Evolutionary conservation across 2,888 invertebrate species (phyloP).

Genomic region (Halictus ligatus): DNA sequence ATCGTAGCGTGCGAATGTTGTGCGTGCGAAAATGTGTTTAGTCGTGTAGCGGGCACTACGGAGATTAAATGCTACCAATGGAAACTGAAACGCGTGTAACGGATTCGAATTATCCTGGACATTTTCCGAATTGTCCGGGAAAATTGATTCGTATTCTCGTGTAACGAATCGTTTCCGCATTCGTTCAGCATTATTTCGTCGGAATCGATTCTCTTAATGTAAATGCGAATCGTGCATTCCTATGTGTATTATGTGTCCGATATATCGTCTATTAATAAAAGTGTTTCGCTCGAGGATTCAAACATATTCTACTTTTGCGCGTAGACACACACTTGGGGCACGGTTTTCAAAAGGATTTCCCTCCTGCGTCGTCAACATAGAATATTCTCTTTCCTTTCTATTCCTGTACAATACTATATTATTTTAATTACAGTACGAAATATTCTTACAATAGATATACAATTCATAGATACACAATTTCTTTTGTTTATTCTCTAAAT

Average conservation of each 20-base stretch:
- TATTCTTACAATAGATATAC: conserved; percentile 9
- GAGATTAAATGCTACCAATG: background rate
- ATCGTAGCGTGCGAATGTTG: background rate
- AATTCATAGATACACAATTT: conserved; percentile 19
- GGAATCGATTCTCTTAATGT: conserved; percentile 52
- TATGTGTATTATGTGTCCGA: conserved; percentile 69
- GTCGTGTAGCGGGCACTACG: background rate
- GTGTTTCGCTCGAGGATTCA: conserved; percentile 51
- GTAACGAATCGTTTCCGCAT: background rate
- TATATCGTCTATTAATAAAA: conserved; percentile 74
- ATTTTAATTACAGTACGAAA: conserved; percentile 21
- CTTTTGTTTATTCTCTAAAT: conserved; percentile 45
- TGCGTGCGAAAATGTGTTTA: background rate
- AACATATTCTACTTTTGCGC: background rate
- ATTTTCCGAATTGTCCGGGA: background rate
- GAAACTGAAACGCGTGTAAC: conserved; percentile 3
- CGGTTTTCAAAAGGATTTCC: background rate
- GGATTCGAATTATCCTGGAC: conserved; percentile 28
- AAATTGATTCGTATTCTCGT: conserved; percentile 5
- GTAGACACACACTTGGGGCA: background rate
- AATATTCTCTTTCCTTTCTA: background rate
- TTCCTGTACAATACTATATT: conserved; percentile 23
- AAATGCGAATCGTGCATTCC: conserved; percentile 69
- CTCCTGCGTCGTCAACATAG: background rate
- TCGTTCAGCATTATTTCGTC: conserved; percentile 17